Percentiles rank a stretch among this genome's conserved stretches.
These are phyloP conservation scores for Urophycis tenuis DNA, from an alignment of 2,797 vertebrate genomes.

Conservation along the genomic window DNA sequence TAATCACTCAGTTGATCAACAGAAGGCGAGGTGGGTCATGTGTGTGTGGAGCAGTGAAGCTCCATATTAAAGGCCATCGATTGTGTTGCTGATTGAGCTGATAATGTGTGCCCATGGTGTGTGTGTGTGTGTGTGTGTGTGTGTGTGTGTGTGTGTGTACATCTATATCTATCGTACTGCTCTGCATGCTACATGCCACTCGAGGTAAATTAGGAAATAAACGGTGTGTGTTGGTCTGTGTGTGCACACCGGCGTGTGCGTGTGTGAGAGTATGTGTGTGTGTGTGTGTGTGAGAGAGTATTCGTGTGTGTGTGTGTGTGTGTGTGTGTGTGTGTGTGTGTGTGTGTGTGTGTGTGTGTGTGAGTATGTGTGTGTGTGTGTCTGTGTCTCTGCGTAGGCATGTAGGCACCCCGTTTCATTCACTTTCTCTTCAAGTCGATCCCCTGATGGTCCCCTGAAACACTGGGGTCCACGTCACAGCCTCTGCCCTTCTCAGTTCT, in stretches of 20 bases:
- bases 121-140: slow-evolving; percentile 2
- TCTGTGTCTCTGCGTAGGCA: neutral
- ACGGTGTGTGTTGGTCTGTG: too few species aligned
- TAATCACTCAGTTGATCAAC: slow-evolving; percentile 16
- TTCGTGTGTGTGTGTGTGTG: too few species aligned
- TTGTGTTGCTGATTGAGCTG: neutral
- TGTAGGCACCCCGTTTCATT: neutral
- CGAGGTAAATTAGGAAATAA: too few species aligned
- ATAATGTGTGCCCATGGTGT: neutral
- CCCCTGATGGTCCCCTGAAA: neutral
- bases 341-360: neutral
- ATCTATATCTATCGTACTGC: neutral
- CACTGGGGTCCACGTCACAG: neutral
- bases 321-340: neutral
- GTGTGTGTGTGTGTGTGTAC: neutral
- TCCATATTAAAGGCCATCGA: neutral
- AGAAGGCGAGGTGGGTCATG: slow-evolving; percentile 6
- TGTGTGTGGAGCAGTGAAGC: neutral
- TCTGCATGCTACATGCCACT: too few species aligned
- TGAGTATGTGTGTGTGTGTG: neutral
- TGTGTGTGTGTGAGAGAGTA: neutral
- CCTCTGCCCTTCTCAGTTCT: neutral
- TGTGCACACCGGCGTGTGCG: neutral
- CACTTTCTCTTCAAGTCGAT: neutral
- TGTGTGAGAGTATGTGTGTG: neutral